Evolutionary conservation across 1,140 invertebrate species (phyloP).

Genomic region (Artemia franciscana): DNA sequence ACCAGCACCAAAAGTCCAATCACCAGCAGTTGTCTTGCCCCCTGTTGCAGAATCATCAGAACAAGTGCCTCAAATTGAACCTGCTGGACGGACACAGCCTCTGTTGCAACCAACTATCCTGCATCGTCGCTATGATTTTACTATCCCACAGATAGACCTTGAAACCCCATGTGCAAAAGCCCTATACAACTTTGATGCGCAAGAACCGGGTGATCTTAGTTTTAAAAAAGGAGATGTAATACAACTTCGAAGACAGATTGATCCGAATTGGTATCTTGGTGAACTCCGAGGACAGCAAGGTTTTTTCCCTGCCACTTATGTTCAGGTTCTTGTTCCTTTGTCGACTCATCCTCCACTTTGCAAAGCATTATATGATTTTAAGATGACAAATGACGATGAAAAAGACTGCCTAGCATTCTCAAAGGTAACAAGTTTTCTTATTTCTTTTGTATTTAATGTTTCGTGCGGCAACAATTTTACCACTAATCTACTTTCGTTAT

Average conservation of each 20-base stretch:
- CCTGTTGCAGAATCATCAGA: conserved; percentile 6
- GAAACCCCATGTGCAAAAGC: conserved; percentile 49
- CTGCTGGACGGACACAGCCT: not conserved
- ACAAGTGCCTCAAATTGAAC: not conserved
- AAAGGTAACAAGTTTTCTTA: conserved; percentile 33
- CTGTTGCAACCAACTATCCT: conserved; percentile 10
- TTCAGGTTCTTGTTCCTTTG: conserved; percentile 57
- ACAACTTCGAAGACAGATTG: conserved; percentile 52
- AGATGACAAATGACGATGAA: conserved; percentile 67
- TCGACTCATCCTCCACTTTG: conserved; percentile 51
- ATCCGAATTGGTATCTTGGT: conserved; percentile 74
- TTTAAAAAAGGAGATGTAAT: conserved; percentile 77
- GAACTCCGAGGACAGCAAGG: conserved; percentile 53
- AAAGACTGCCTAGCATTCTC: conserved; percentile 76
- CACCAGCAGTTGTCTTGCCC: not conserved
- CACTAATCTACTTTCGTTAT: not conserved
- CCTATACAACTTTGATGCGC: conserved; percentile 59
- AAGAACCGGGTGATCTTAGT: conserved; percentile 56
- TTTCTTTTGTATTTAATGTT: conserved; percentile 2
- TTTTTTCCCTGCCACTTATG: conserved; percentile 65
- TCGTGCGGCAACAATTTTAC: not conserved
- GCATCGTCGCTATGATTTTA: conserved; percentile 8
- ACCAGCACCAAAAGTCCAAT: not conserved
- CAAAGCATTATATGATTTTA: conserved; percentile 77
- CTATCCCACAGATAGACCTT: conserved; percentile 9